Conservation (phyloP, 2,113 vertebrate species). For the Lagopus leucura region DNA sequence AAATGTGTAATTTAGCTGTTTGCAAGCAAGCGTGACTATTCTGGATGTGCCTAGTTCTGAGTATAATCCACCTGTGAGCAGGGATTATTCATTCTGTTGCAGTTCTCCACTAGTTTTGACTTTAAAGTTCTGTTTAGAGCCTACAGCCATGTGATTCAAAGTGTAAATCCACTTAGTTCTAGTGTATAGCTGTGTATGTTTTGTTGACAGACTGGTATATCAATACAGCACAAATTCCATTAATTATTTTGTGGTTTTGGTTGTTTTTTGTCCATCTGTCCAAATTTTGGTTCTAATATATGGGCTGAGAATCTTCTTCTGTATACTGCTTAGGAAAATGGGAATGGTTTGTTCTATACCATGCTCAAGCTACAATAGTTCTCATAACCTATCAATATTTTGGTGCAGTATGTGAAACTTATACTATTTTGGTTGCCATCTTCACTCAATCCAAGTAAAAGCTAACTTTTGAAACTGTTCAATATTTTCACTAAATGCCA, state of each 20-base stretch:
- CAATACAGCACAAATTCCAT: not conserved
- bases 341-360: not conserved
- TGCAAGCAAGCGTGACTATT: not conserved
- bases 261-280: not conserved
- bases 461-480: not conserved
- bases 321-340: not conserved
- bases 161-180: not conserved
- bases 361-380: not conserved
- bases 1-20: not conserved
- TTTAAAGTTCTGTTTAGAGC: not conserved
- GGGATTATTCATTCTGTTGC: not conserved
- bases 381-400: not conserved
- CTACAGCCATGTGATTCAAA: not conserved
- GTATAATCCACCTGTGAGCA: not conserved
- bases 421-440: not conserved
- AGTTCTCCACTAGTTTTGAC: not conserved
- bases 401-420: not conserved
- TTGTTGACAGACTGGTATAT: not conserved
- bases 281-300: not conserved
- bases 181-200: not conserved
- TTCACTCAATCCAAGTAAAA: not conserved
- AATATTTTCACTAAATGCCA: not conserved
- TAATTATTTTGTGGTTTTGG: not conserved
- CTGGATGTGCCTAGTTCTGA: not conserved
- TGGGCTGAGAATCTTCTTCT: not conserved